These are phyloP conservation scores for Chaenodraco wilsoni DNA, from an alignment of 2,797 vertebrate species.

Conservation along the genomic window DNA sequence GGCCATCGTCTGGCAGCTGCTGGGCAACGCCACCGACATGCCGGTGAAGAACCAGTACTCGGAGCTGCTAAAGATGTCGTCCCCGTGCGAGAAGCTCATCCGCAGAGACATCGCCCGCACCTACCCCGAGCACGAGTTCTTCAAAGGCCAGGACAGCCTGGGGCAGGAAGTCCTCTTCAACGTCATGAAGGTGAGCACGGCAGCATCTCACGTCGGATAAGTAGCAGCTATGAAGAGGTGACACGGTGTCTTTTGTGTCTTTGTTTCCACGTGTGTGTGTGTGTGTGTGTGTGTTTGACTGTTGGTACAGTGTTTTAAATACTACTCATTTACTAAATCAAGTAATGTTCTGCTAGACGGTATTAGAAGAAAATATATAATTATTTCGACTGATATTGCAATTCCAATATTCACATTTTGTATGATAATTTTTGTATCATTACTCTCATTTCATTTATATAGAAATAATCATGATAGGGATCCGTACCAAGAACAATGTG, in stretches of 20 bases:
- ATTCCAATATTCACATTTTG: too few relatives aligned
- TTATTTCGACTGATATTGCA: too few relatives aligned
- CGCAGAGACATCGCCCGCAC: conserved; percentile 98
- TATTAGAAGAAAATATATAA: not conserved
- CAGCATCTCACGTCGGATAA: not conserved
- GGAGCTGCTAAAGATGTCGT: conserved; percentile 98
- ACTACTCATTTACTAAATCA: not conserved
- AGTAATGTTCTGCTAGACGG: too few relatives aligned
- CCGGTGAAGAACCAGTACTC: conserved; percentile 99
- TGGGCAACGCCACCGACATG: conserved; percentile 96
- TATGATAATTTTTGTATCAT: too few relatives aligned
- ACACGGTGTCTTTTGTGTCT: not conserved
- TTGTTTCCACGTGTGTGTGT: not conserved
- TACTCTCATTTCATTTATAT: too few relatives aligned
- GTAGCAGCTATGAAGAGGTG: not conserved
- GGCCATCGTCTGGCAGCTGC: conserved; percentile 98
- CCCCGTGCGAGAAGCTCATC: conserved; percentile 97
- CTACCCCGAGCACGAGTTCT: conserved; percentile 98
- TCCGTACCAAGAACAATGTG: too few relatives aligned
- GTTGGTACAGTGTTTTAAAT: not conserved
- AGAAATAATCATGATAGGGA: too few relatives aligned
- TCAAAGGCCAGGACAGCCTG: conserved; percentile 98
- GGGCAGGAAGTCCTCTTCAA: conserved; percentile 99
- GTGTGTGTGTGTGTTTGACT: not conserved
- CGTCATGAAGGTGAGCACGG: conserved; percentile 94